Conservation (phyloP, 2,797 vertebrate genomes). For the Erethizon dorsatum region DNA sequence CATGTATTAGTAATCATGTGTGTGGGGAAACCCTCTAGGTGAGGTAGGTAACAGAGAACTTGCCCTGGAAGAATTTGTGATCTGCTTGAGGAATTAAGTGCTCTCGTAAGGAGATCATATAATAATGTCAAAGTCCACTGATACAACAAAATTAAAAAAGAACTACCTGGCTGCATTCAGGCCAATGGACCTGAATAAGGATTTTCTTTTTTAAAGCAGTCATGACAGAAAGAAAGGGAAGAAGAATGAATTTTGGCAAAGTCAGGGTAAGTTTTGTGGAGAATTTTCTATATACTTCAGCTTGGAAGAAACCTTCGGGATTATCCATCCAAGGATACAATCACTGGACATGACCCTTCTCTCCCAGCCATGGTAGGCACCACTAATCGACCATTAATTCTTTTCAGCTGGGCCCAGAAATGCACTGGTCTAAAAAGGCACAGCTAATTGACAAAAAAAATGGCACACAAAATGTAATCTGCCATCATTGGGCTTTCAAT, state of each 20-base stretch:
- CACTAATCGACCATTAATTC: not conserved
- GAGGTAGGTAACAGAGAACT: not conserved
- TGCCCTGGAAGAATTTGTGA: not conserved
- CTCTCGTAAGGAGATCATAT: not conserved
- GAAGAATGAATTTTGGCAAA: not conserved
- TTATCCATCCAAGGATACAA: not conserved
- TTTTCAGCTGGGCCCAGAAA: not conserved
- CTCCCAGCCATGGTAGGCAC: not conserved
- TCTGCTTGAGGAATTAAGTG: not conserved
- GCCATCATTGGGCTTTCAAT: not conserved
- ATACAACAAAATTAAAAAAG: conserved; percentile 24
- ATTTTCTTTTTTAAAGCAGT: not conserved
- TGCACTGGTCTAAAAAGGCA: not conserved
- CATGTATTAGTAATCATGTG: not conserved
- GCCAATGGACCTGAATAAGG: not conserved
- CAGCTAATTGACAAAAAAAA: conserved; percentile 38
- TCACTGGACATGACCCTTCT: not conserved
- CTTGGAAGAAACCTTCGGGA: conserved; percentile 36
- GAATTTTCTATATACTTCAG: not conserved
- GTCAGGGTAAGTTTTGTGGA: not conserved
- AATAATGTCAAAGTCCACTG: not conserved
- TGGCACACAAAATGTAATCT: not conserved
- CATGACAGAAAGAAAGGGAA: not conserved
- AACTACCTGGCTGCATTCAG: not conserved
- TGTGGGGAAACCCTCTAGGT: not conserved